Percentiles rank a stretch among this genome's conserved stretches.
phyloP scores from a whole-genome alignment of 2,797 vertebrate species.

The Xiphorhynchus erythropygius region DNA sequence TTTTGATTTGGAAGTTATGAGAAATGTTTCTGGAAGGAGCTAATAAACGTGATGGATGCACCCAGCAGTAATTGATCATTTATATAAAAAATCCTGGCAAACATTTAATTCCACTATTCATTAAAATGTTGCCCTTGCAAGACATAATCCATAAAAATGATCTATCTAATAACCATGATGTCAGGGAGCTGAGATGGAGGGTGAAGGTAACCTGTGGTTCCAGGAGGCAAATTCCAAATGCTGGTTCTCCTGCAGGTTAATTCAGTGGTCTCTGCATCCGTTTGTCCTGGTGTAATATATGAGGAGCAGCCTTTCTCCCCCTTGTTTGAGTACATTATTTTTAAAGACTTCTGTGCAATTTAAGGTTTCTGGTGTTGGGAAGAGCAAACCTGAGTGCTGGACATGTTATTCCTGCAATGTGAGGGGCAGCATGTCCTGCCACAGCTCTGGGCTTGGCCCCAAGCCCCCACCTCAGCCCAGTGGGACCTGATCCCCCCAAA shows the following conservation, averaged over 20 bases:
- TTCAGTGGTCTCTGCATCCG: fast-evolving
- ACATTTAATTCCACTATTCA: conserved; percentile 53
- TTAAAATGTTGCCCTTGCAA: conserved; percentile 37
- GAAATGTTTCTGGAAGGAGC: conserved; percentile 16
- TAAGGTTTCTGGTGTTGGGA: background rate
- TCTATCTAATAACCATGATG: background rate
- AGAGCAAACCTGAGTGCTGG: background rate
- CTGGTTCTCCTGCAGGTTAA: background rate
- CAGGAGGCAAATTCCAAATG: background rate
- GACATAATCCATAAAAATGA: conserved; percentile 54
- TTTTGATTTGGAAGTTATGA: conserved; percentile 24
- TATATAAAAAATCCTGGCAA: conserved; percentile 37
- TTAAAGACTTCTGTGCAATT: background rate
- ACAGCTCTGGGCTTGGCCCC: fast-evolving
- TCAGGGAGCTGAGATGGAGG: background rate
- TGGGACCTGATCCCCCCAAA: background rate
- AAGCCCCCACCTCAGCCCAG: background rate
- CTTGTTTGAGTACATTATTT: fast-evolving
- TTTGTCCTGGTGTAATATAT: fast-evolving
- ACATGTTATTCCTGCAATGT: fast-evolving
- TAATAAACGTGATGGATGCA: conserved; percentile 4
- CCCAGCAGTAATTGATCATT: background rate
- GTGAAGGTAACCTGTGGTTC: background rate
- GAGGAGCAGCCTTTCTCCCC: background rate
- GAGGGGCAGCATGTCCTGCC: fast-evolving